Percentiles rank a stretch among this genome's conserved stretches.
These are phyloP conservation scores for Laothoe populi DNA, from an alignment of 2,888 invertebrate genomes.

Conservation along the genomic window DNA sequence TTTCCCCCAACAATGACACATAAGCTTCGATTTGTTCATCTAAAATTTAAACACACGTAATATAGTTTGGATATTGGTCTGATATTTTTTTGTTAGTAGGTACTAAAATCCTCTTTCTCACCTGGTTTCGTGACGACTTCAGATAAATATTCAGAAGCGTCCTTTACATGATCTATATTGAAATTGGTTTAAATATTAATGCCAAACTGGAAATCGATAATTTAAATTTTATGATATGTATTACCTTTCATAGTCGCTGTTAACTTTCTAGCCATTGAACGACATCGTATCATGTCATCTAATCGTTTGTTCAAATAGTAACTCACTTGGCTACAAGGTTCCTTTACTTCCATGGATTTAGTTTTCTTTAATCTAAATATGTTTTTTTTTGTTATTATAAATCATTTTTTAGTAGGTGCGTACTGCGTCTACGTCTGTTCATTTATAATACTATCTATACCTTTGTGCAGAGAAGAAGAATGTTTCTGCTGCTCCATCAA, in stretches of 20 bases:
- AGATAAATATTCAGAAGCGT: constrained; percentile 63
- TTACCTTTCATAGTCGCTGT: constrained; percentile 65
- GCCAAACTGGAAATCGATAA: neutral
- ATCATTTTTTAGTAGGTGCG: neutral
- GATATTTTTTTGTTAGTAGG: neutral
- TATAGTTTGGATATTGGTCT: neutral
- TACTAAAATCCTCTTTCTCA: constrained; percentile 36
- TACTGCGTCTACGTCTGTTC: neutral
- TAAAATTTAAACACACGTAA: constrained; percentile 33
- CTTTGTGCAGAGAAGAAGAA: constrained; percentile 76
- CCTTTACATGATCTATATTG: constrained; percentile 60
- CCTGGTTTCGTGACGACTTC: constrained; percentile 65
- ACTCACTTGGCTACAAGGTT: constrained; percentile 53
- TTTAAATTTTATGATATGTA: neutral
- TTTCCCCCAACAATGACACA: constrained; percentile 62
- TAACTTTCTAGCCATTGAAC: constrained; percentile 64
- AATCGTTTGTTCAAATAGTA: constrained; percentile 57
- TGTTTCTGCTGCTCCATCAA: constrained; percentile 60
- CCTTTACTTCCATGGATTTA: constrained; percentile 42
- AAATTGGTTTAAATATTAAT: neutral
- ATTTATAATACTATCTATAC: constrained; percentile 39
- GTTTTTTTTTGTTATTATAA: no score
- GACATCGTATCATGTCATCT: constrained; percentile 60
- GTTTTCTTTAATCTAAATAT: constrained; percentile 59
- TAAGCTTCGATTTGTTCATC: constrained; percentile 69